phyloP scores from a whole-genome alignment of 2,113 vertebrate genomes.

The Saccopteryx leptura region DNA sequence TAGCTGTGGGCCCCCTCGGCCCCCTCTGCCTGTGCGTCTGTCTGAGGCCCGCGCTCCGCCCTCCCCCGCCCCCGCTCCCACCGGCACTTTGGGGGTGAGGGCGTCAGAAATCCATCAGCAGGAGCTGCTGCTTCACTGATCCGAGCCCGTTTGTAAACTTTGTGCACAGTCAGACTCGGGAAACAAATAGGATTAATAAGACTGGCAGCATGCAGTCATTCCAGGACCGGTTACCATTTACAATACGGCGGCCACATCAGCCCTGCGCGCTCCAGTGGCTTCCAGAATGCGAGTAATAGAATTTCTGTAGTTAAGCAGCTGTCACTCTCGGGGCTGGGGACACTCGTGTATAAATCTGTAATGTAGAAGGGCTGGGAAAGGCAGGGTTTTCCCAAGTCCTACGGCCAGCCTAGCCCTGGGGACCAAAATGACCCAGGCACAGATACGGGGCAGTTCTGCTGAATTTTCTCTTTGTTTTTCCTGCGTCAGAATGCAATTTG shows the following conservation, averaged over 20 bases:
- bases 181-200: slow-evolving; percentile 67
- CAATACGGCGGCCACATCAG: neutral
- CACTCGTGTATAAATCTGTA: neutral
- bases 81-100: neutral
- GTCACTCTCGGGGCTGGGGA: neutral
- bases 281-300: slow-evolving; percentile 71
- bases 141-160: slow-evolving; percentile 62
- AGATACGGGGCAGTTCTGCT: neutral
- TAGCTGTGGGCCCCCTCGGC: neutral
- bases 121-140: neutral
- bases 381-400: neutral
- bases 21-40: neutral
- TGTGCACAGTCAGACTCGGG: neutral
- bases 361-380: slow-evolving; percentile 13
- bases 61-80: no score
- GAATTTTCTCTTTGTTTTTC: neutral
- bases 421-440: neutral
- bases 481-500: slow-evolving; percentile 93
- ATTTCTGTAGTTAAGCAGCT: slow-evolving; percentile 74
- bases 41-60: neutral
- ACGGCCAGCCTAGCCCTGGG: neutral
- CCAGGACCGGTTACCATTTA: slow-evolving; percentile 48
- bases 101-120: slow-evolving; percentile 34
- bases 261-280: neutral
- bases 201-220: neutral